Percentiles rank a stretch among this genome's conserved stretches.
These are phyloP conservation scores for Halotydeus destructor DNA, from an alignment of 1,140 invertebrate genomes.

Conservation along the genomic window DNA sequence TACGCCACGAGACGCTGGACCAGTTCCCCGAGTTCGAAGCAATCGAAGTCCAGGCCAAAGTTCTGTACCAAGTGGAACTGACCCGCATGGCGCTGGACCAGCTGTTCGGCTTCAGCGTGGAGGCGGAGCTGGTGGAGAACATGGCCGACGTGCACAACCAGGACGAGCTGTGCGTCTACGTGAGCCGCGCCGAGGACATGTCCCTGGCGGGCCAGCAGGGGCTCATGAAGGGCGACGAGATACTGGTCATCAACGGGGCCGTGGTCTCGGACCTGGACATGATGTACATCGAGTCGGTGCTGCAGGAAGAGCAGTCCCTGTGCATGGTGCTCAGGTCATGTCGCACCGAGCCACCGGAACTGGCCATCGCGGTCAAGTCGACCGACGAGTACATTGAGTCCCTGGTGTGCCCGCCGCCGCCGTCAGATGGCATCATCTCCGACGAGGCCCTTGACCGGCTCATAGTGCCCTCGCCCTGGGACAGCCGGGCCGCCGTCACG, in stretches of 20 bases:
- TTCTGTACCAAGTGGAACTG: conserved; percentile 85
- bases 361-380: conserved; percentile 48
- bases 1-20: conserved; percentile 73
- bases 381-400: conserved; percentile 79
- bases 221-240: conserved; percentile 89
- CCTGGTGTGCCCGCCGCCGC: conserved; percentile 69
- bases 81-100: conserved; percentile 65
- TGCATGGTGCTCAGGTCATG: conserved; percentile 84
- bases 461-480: conserved; percentile 46
- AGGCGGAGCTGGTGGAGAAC: conserved; percentile 88
- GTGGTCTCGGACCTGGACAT: conserved; percentile 94
- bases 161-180: conserved; percentile 88
- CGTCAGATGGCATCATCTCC: conserved; percentile 64
- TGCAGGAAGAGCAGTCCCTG: conserved; percentile 82
- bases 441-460: conserved; percentile 87
- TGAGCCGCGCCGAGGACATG: conserved; percentile 67
- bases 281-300: conserved; percentile 90
- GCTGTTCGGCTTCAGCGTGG: conserved; percentile 93
- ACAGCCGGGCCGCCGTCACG: background rate
- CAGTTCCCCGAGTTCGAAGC: background rate
- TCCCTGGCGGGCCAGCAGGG: conserved; percentile 86
- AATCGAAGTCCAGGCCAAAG: conserved; percentile 41
- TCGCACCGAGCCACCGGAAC: conserved; percentile 74
- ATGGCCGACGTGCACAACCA: conserved; percentile 47
- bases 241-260: conserved; percentile 94